Base-by-base conservation (phyloP, 1,140 invertebrate genomes). In the Scylla paramamosain region DNA sequence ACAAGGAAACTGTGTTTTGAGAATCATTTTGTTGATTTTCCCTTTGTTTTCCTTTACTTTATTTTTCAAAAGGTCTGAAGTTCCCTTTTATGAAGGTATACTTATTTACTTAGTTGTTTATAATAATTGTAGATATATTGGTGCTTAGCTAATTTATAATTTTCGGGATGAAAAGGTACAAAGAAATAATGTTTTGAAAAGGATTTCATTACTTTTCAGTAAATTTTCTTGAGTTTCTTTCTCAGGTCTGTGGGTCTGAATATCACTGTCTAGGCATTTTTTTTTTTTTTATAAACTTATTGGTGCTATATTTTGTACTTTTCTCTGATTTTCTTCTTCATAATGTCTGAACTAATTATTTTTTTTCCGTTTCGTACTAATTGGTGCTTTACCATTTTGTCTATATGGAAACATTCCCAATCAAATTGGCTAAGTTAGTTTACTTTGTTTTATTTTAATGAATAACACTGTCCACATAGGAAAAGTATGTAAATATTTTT, bases 361-460 rank as follows among this genome's bases (percentile, higher is more conserved):
- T 28, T n/a, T 7, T 28, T 28, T 84, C 8, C 31, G 31, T 32
- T 84, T 84, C n/a, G 25, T 84, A 28, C 31, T 14, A 31, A 7
- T 31, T 86, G 12, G 2, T 86, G 12, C 1, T 31, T 31, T 20
- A 12, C 10, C 3, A 39, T 39, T 39, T 20, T 31, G 32, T 6
- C 32, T n/a, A 86, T 6, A 39, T 39, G 39, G 84, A 86, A 86
- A 31, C 84, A 39, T 86, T 31, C 1, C 32, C 12, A 39, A 86
- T 86, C 0, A 4, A 86, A 86, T 86, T 86, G 84, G 3, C n/a
- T 14, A 90, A 46, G 45, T 90, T 31, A 90, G 8, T 39, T 90
- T 90, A 46, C 31, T 46, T 90, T 14, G 31, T 90, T 90, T 90
- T 46, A 90, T 90, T 39, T 90, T 6, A 3, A 90, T 90, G 20